phyloP scores from a whole-genome alignment of 2,888 invertebrate species.

The Latrodectus hesperus region DNA sequence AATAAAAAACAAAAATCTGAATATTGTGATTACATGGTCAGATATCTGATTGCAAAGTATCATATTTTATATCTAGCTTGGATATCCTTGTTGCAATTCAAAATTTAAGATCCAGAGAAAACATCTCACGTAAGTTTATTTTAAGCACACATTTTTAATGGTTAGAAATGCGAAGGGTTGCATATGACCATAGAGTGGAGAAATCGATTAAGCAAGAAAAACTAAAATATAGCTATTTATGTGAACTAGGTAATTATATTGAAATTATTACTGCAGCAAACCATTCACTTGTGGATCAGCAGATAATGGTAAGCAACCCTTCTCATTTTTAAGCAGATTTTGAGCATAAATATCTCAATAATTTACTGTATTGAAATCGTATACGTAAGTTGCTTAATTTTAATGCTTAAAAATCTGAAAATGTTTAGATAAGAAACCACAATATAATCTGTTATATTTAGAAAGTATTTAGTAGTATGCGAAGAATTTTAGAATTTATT shows the following conservation, averaged over 20 bases:
- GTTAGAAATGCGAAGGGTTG: conserved; percentile 56
- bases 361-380: no score
- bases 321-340: conserved; percentile 9
- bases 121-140: conserved; percentile 32
- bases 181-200: conserved; percentile 18
- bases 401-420: no score
- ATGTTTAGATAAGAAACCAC: no score
- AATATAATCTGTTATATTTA: no score
- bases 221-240: not conserved
- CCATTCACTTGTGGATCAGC: conserved; percentile 13
- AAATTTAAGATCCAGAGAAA: not conserved
- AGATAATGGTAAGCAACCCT: conserved; percentile 62
- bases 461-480: no score
- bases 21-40: no score
- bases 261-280: conserved; percentile 9
- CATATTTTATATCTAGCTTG: not conserved
- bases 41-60: no score
- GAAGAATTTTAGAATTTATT: no score
- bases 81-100: not conserved
- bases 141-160: not conserved
- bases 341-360: not conserved
- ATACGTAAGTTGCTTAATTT: no score
- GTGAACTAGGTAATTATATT: conserved; percentile 13
- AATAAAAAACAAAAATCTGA: no score
- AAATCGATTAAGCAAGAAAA: not conserved